phyloP scores from a whole-genome alignment of 2,888 invertebrate species.

The Ormia ochracea region DNA sequence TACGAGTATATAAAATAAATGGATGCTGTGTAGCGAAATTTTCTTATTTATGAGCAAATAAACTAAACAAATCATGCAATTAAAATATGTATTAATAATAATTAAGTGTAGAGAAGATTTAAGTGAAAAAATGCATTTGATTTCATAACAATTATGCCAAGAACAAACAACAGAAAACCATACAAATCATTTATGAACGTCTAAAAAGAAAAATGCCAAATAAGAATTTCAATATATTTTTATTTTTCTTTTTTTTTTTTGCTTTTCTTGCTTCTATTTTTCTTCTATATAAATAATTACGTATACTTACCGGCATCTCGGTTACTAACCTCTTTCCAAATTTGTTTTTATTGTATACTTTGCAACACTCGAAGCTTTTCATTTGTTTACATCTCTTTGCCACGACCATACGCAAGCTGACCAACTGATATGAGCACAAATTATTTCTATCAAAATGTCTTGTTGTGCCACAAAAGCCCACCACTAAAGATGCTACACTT shows the following conservation, averaged over 20 bases:
- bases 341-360: constrained; percentile 24
- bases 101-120: constrained; percentile 10
- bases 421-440: neutral
- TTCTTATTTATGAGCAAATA: neutral
- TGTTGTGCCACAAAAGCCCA: too few species aligned
- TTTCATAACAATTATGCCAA: constrained; percentile 44
- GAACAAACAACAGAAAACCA: neutral
- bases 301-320: constrained; percentile 61
- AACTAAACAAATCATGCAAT: neutral
- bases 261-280: neutral
- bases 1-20: neutral
- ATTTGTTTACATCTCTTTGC: constrained; percentile 48
- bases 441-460: too few species aligned
- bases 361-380: constrained; percentile 19
- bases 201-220: constrained; percentile 16
- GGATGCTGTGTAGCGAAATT: constrained; percentile 19
- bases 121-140: constrained; percentile 8
- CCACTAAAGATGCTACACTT: too few species aligned
- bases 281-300: constrained; percentile 11
- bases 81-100: too few species aligned
- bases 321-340: constrained; percentile 57
- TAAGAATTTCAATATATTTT: constrained; percentile 17
- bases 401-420: neutral
- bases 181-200: constrained; percentile 24
- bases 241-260: constrained; percentile 2